Base-by-base conservation (phyloP, 2,113 vertebrate genomes). In the Rhinoptilus africanus region DNA sequence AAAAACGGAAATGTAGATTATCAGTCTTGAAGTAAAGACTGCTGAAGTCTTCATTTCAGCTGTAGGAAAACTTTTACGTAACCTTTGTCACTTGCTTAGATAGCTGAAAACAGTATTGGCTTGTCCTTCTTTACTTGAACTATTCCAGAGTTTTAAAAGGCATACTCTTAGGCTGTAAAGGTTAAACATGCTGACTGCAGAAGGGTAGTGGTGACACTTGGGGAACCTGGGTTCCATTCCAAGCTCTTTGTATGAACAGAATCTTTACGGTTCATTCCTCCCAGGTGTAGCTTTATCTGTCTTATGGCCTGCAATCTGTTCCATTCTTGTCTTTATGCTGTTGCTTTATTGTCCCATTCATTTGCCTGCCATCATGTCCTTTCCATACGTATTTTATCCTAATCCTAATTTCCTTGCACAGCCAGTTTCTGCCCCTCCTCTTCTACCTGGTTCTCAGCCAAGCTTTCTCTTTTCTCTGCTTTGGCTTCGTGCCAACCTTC, bases 391-490 rank as follows among this genome's bases (percentile, higher is more conserved):
- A 0, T 76, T 20, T 72, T 63, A 66, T 60, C 19, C 63, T 9
- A 85, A 37, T 56, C 22, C 39, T 79, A 14, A 64, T 91, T 88
- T 89, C 68, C 48, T 96, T 92, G 53, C 74, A 59, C 23, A 79
- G 53, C 57, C 67, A 89, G 41, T 10, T 72, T 87, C 84, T 89
- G 48, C 57, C 43, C 72, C 43, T 89, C 72, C 43, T 94, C 48
- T 80, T 60, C 77, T 72, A 16, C 60, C 47, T 91, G 60, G 26
- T 92, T 92, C 56, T 91, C 34, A 53, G 79, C 69, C 77, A 95
- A 28, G 60, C 35, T 89, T 92, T 81, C 37, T 37, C 63, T 78
- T 92, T 76, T 77, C 59, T 87, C 45, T 64, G 0, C 17, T 71
- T 85, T 87, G 94, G 71, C 76, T 93, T 91, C n/a, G 23, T 64